Evolutionary conservation across 2,113 vertebrate species (phyloP).

Genomic region (Sigmodon hispidus): DNA sequence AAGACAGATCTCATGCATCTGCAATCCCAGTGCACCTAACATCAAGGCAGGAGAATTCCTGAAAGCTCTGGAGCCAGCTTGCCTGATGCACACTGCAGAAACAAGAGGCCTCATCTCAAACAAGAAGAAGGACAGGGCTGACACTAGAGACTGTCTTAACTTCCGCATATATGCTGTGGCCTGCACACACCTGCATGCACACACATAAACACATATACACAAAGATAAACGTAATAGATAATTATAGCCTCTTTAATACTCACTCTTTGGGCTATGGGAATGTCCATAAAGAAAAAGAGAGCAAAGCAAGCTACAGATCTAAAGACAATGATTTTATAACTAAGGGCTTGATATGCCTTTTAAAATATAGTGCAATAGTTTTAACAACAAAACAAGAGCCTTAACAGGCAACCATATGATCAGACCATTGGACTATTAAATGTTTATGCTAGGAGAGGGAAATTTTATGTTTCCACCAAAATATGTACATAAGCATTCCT

Average conservation of each 20-base stretch:
- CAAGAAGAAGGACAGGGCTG: not conserved
- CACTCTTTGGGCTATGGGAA: not conserved
- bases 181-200: not conserved
- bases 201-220: not conserved
- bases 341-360: not conserved
- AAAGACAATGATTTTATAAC: not conserved
- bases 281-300: not conserved
- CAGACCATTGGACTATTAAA: not conserved
- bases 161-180: not conserved
- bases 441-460: not conserved
- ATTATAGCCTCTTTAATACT: not conserved
- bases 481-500: not conserved
- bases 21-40: not conserved
- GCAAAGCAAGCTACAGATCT: not conserved
- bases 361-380: not conserved
- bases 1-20: not conserved
- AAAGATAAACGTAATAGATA: not conserved
- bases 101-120: not conserved
- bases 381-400: not conserved
- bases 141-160: not conserved
- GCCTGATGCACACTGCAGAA: not conserved
- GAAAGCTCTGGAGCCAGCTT: not conserved
- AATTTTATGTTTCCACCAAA: not conserved
- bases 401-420: not conserved
- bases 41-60: not conserved